Evolutionary conservation across 53 echinoderm and acorn worm genomes (phyloP).

Genomic region (Zoroaster sp.): DNA sequence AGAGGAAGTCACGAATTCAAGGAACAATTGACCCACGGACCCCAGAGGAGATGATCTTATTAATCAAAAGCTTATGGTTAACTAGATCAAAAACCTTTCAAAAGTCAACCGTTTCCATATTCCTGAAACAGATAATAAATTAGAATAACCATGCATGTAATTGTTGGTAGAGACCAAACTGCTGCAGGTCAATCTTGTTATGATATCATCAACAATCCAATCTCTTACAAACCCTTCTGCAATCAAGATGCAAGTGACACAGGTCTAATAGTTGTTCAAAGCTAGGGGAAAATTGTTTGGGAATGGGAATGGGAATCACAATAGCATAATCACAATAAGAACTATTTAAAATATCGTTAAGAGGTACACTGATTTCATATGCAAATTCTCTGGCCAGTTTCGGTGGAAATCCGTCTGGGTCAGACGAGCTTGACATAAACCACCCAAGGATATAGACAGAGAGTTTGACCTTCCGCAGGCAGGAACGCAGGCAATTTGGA

Average conservation of each 20-base stretch:
- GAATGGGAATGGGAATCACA: slow-evolving; percentile 40
- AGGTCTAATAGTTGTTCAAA: background rate
- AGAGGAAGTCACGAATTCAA: background rate
- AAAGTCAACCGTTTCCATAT: background rate
- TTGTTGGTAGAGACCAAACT: background rate
- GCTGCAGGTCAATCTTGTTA: background rate
- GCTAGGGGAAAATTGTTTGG: background rate
- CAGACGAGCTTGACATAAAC: background rate
- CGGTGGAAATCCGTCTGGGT: background rate
- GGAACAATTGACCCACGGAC: background rate
- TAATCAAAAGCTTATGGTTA: background rate
- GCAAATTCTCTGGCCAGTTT: slow-evolving; percentile 40
- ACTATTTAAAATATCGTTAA: slow-evolving; percentile 19
- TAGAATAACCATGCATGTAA: background rate
- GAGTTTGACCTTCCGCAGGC: background rate
- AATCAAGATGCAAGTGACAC: background rate
- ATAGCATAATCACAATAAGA: slow-evolving; percentile 11
- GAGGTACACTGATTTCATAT: slow-evolving; percentile 14
- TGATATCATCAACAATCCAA: background rate
- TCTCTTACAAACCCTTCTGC: background rate
- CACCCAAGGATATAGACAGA: slow-evolving; percentile 18
- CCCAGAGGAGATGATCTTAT: background rate
- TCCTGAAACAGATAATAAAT: background rate
- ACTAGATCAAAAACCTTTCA: background rate
- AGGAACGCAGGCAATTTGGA: slow-evolving; percentile 28